Evolutionary conservation across 2,888 invertebrate species (phyloP), one percentile per base, ranked within the genome.

Genomic region (Cephalotes varians): DNA sequence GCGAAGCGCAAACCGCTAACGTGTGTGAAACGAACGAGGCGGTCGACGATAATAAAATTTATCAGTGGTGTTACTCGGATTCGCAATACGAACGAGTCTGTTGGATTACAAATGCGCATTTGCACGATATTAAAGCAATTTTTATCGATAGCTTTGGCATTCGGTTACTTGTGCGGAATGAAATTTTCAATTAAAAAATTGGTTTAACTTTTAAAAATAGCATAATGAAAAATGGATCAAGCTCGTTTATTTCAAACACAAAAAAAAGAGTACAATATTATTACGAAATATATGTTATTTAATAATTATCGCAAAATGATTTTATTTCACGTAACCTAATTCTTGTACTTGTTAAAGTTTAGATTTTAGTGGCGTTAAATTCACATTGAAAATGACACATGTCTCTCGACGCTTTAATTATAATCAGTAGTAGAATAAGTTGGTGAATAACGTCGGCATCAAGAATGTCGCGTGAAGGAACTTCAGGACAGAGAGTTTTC

Each of bases 101-200:
- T 69, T 56, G 77, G 77, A 44, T 69, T 79, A 79, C 77, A 79
- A 79, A 69, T 51, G 54, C 77, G 25, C 71, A 56, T 79, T 79
- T 71, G 44, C 54, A 18, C 56, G 37, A 71, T 69, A 71, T 69
- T 69, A 79, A 69, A 79, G 44, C 56, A 56, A 25, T 44, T 71
- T 79, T 28, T 65, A 37, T 51, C 76, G 76, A 76, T 40, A 56
- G 44, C 40, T 28, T n/a, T 31, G 6, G 21, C 40, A 18, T 25
- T 6, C 31, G 40, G 15, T 9, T 28, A 21, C 15, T 47, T 31
- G 31, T n/a, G 7, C 28, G 9, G 31, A 54, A 40, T 37, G 4
- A 15, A 34, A 77, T 54, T 77, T 67, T 40, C 69, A 54, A 77
- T 77, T 77, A 49, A 64, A 74, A n/a, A 64, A 64, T 74, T 31